Evolutionary conservation across 1,140 invertebrate genomes (phyloP), one percentile per base, ranked within the genome.

Genomic region (Ceratoteleas bidentatus): DNA sequence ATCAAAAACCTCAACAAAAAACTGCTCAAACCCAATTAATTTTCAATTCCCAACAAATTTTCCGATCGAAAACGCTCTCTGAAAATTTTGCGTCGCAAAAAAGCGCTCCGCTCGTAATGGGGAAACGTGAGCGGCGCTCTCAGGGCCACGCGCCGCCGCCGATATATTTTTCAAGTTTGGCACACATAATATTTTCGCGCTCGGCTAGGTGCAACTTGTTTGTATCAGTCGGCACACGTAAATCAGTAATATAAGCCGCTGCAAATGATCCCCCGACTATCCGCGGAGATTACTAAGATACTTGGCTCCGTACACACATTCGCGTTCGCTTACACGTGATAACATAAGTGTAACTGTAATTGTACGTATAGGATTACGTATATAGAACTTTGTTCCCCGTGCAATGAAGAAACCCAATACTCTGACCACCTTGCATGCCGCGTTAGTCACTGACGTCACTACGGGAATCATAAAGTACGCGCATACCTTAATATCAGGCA

Each of bases 171-270:
- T n/a, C n/a, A n/a, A n/a, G n/a, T n/a, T n/a, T n/a, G n/a, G n/a
- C n/a, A n/a, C n/a, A n/a, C n/a, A n/a, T n/a, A n/a, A n/a, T 72
- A 60, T 76, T 79, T 83, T 82, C 69, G 69, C 53, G 72, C 72
- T 80, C 65, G 68, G 47, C 54, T 75, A 80, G 73, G 75, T 80
- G 76, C 78, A 86, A 84, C 73, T 84, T 77, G 76, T 81, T 81
- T 80, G 84, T 84, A 83, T 84, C 73, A 85, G 60, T 75, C 73
- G 75, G 70, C 76, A 69, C 57, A 73, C 76, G 80, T 87, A 86
- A 85, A 87, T 87, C 84, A 86, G 86, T 86, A 86, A 87, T 84
- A 75, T 66, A 85, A 87, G 74, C 76, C 70, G 76, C 83, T 83
- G 84, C 80, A 85, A 86, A 86, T 86, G 86, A 87, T 87, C 84